Evolutionary conservation across 2,797 vertebrate species (phyloP).

Genomic region (Sus cebifrons): DNA sequence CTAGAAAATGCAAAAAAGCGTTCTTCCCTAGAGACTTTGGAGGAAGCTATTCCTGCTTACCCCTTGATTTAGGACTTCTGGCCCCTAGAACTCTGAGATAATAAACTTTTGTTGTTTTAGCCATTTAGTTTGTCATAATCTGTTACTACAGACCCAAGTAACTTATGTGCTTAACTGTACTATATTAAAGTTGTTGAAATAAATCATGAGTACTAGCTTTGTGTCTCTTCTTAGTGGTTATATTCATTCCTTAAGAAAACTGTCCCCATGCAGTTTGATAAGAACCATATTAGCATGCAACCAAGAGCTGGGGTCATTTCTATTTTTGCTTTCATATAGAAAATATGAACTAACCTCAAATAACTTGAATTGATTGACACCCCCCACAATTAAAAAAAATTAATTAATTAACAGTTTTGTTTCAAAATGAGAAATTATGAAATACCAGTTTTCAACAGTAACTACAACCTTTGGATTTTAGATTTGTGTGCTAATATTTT

Average conservation of each 20-base stretch:
- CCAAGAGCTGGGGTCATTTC: background rate
- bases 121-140: background rate
- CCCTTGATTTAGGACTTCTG: background rate
- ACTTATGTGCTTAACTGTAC: background rate
- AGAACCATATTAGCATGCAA: background rate
- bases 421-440: background rate
- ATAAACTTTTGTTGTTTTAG: background rate
- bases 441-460: background rate
- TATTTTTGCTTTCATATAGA: constrained; percentile 52
- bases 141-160: background rate
- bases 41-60: no score
- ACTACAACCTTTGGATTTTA: constrained; percentile 11
- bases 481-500: background rate
- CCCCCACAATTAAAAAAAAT: background rate
- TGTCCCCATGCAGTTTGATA: background rate
- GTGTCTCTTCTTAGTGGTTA: background rate
- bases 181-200: background rate
- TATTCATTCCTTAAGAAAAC: constrained; percentile 30
- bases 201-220: background rate
- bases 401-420: background rate
- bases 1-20: background rate
- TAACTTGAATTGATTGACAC: background rate
- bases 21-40: background rate
- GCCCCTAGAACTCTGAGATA: background rate
- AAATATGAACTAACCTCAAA: background rate